Evolutionary conservation across 2,797 vertebrate genomes (phyloP), one percentile per base, ranked within the genome.

Genomic region (Brachyalestes nurse): DNA sequence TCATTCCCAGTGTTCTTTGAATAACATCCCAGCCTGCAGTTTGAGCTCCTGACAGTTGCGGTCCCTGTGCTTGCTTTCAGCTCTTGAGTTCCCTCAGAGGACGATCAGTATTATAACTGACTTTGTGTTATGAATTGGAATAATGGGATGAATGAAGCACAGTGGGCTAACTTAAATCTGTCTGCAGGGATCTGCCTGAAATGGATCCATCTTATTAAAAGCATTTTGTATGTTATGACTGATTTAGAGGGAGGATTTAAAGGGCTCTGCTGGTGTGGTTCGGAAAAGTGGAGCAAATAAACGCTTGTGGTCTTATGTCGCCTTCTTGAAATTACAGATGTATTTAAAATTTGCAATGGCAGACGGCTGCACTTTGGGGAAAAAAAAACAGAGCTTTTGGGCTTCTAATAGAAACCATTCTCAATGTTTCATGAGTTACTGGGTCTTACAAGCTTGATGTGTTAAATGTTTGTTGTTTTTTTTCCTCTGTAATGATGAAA

Each of bases 151-250:
- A 67, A 40, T 34, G 42, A 67, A 78, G 75, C 80, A 60, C 79
- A 62, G 75, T 51, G 42, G 71, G 71, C 60, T 77, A 76, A 73
- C 81, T 53, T 67, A 78, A 92, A 92, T 90, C 91, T 87, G 69
- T 95, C 94, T 94, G 93, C 89, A 93, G 94, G 93, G 93, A 91
- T 92, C 92, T 95, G 91, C 92, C 60, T 94, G 91, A 95, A 94
- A 91, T 94, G 76, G 72, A 79, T 81, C 66, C 17, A 55, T 65
- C 53, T 75, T 75, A 77, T 76, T 58, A 71, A 57, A 83, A 65
- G 72, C 58, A 66, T 38, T 25, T 16, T 72, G 28, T 53, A 21
- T 78, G 60, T 65, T 55, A 40, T 53, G 38, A 66, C 47, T 34
- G 19, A 55, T 51, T 71, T 49, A 61, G 34, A 40, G 45, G 40